Evolutionary conservation across 2,113 vertebrate species (phyloP).

Genomic region (Oncorhynchus clarkii): DNA sequence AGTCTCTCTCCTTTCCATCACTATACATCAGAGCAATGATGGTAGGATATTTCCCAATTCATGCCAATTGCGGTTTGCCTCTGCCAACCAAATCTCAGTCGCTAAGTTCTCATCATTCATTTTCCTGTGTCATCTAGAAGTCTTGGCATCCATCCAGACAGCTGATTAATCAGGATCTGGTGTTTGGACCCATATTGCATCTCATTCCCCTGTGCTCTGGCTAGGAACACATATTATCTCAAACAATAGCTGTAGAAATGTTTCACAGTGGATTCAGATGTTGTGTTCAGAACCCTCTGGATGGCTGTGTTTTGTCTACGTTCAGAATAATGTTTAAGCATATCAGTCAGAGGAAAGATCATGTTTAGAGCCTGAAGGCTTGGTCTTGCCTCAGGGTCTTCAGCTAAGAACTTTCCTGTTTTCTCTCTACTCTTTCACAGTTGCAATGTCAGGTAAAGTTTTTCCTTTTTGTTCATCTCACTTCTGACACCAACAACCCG

Average conservation of each 20-base stretch:
- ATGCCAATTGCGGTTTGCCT: background rate
- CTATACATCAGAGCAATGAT: background rate
- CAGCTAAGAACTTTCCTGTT: constrained; percentile 10
- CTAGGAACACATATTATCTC: constrained; percentile 39
- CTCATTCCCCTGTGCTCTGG: constrained; percentile 19
- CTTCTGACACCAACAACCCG: background rate
- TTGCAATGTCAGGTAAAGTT: constrained; percentile 23
- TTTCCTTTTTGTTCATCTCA: constrained; percentile 27
- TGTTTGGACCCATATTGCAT: constrained; percentile 38
- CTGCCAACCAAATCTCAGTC: background rate
- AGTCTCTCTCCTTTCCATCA: background rate
- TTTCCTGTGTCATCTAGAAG: constrained; percentile 16
- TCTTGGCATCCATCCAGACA: constrained; percentile 26
- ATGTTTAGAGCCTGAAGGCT: constrained; percentile 36
- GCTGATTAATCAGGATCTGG: constrained; percentile 34
- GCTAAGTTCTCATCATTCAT: constrained; percentile 1
- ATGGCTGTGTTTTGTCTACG: background rate
- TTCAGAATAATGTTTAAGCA: constrained; percentile 31
- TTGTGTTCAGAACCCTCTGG: background rate
- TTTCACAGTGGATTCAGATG: constrained; percentile 25
- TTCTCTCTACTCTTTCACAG: constrained; percentile 2
- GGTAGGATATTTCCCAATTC: background rate
- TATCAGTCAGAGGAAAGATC: constrained; percentile 43
- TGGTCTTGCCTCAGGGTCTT: constrained; percentile 44
- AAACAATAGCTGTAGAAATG: constrained; percentile 35